A percentile compares a stretch with the other conserved stretches of the same genome.
phyloP scores from a whole-genome alignment of 2,113 vertebrate species.

The Dromaius novaehollandiae region DNA sequence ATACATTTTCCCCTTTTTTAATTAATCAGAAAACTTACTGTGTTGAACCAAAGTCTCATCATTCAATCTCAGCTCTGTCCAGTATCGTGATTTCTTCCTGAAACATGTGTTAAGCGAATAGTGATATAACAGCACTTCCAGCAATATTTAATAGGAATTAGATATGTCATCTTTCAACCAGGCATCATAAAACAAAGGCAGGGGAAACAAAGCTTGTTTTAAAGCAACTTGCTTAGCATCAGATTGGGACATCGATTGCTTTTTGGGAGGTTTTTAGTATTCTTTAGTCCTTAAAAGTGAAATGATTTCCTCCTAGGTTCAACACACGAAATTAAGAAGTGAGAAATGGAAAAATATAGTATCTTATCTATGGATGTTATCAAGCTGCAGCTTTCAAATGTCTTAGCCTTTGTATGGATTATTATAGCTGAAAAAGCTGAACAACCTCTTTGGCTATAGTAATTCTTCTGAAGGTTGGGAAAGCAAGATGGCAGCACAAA shows the following conservation, averaged over 20 bases:
- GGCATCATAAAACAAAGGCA: background rate
- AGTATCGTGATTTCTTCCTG: background rate
- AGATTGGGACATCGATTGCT: background rate
- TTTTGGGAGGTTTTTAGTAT: background rate
- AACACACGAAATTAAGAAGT: background rate
- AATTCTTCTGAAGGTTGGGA: accelerated
- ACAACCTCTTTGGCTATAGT: background rate
- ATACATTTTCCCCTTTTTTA: background rate
- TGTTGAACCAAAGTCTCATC: background rate
- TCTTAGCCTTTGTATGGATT: background rate
- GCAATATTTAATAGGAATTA: background rate
- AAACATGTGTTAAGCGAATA: background rate
- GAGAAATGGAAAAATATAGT: background rate
- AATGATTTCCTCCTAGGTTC: background rate
- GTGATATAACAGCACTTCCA: background rate
- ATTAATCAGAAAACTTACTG: background rate
- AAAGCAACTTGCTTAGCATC: background rate
- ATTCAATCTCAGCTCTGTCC: background rate
- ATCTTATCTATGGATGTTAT: accelerated
- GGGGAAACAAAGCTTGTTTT: background rate
- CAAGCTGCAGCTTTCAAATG: background rate
- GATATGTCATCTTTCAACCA: background rate
- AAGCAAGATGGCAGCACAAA: background rate
- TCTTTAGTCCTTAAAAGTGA: background rate
- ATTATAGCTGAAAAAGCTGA: background rate